Evolutionary conservation across 2,797 vertebrate species (phyloP).

Genomic region (Apogon hyalosoma): DNA sequence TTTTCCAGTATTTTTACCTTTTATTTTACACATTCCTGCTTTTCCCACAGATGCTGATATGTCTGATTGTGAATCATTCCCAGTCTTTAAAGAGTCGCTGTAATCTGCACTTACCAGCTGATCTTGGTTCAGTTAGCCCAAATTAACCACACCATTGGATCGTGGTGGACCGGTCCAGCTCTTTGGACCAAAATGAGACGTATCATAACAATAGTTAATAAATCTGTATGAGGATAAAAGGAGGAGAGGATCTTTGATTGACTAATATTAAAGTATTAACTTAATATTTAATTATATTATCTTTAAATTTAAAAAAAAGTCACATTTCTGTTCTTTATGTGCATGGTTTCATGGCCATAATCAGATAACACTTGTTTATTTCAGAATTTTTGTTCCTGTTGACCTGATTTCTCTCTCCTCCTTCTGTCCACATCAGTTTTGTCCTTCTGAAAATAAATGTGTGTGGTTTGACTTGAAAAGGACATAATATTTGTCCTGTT

Average conservation of each 20-base stretch:
- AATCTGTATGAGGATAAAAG: constrained; percentile 2
- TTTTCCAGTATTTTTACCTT: not conserved
- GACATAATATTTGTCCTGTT: constrained; percentile 47
- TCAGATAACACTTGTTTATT: not conserved
- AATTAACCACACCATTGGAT: not conserved
- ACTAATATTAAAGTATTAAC: too few relatives aligned
- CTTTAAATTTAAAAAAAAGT: too few relatives aligned
- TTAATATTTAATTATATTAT: too few relatives aligned
- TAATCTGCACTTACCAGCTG: constrained; percentile 11
- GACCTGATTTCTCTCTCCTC: not conserved
- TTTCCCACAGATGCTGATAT: not conserved
- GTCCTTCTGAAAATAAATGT: constrained; percentile 13
- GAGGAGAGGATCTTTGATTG: not conserved
- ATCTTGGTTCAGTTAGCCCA: constrained; percentile 1
- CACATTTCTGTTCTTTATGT: too few relatives aligned
- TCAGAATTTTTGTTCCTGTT: not conserved
- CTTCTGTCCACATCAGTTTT: not conserved
- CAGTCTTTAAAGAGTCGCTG: not conserved
- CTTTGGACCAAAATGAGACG: not conserved
- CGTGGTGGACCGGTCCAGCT: not conserved
- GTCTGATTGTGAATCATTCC: constrained; percentile 5
- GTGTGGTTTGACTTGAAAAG: not conserved
- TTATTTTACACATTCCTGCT: constrained; percentile 1
- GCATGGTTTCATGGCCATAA: not conserved
- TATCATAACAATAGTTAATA: not conserved